Base-by-base conservation (phyloP, 2,113 vertebrate genomes). In the Sclerurus mexicanus region DNA sequence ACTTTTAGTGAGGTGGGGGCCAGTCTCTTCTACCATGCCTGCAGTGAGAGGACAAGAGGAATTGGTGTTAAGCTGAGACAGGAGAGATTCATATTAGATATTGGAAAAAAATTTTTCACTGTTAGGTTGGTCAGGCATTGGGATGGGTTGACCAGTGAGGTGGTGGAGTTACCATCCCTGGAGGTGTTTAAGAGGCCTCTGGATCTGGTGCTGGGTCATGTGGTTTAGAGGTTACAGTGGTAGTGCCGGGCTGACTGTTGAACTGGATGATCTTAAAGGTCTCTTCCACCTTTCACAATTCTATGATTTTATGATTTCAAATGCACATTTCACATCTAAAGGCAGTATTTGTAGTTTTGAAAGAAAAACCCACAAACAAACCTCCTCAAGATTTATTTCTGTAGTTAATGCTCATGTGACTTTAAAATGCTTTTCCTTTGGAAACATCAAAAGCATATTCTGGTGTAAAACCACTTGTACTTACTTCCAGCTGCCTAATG, bases 401-500 rank as follows among this genome's bases (percentile, higher is more conserved):
- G 42, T 31, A 75, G 56, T 50, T 71, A 95, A 84, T 20, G 18
- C 8, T 75, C 19, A 60, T 10, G 15, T 6, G 30, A 56, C 18
- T 62, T 15, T 37, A 23, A 67, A 82, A 30, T 7, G 30, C 5
- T 56, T 30, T 63, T 82, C 19, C 30, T 90, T 46, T 78, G 68
- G 40, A 71, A 90, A 58, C 4, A 35, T 50, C 35, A 83, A 39
- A 80, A 90, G 16, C n/a, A n/a, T 31, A 33, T 37, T 84, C 31
- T 90, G 22, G 52, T 86, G 13, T 60, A 72, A 72, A 63, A 30
- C 6, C 53, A 64, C 33, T 20, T 42, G 17, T 23, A 39, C 62
- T 89, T 94, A 99, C 99, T 98, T 99, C 99, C 69, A 99, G 97
- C 95, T 99, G 99, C 89, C 97, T 98, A 96, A 99, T 99, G 79